These are phyloP conservation scores for Choloepus hoffmanni DNA, from an alignment of 2,113 vertebrate species.

Conservation along the genomic window DNA sequence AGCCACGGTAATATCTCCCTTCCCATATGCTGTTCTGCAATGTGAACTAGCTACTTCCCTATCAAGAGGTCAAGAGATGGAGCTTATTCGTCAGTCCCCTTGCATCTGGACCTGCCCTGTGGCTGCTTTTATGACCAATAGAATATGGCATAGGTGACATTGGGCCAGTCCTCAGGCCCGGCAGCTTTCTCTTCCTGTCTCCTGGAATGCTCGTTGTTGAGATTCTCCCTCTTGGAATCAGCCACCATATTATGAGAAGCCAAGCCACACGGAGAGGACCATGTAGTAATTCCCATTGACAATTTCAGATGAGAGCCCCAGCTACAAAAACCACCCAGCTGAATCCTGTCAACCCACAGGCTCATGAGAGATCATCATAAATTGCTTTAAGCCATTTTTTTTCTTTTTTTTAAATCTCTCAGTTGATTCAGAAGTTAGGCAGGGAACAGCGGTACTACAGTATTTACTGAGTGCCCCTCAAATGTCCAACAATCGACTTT, in stretches of 20 bases:
- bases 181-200: not conserved
- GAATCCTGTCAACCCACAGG: not conserved
- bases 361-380: not conserved
- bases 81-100: not conserved
- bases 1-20: not conserved
- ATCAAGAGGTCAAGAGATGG: not conserved
- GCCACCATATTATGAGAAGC: not conserved
- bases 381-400: not conserved
- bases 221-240: not conserved
- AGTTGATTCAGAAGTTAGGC: not conserved
- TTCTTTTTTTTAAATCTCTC: not conserved
- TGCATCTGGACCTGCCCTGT: not conserved
- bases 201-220: not conserved
- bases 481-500: not conserved
- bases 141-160: not conserved
- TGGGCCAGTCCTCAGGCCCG: not conserved
- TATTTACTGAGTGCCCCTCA: not conserved
- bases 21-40: not conserved
- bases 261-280: not conserved
- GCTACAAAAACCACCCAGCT: not conserved
- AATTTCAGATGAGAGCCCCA: not conserved
- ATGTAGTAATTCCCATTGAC: not conserved
- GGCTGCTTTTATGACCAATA: not conserved
- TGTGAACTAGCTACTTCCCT: not conserved
- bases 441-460: not conserved